phyloP scores from a whole-genome alignment of 1,140 invertebrate genomes.

The Caligus rogercresseyi region DNA sequence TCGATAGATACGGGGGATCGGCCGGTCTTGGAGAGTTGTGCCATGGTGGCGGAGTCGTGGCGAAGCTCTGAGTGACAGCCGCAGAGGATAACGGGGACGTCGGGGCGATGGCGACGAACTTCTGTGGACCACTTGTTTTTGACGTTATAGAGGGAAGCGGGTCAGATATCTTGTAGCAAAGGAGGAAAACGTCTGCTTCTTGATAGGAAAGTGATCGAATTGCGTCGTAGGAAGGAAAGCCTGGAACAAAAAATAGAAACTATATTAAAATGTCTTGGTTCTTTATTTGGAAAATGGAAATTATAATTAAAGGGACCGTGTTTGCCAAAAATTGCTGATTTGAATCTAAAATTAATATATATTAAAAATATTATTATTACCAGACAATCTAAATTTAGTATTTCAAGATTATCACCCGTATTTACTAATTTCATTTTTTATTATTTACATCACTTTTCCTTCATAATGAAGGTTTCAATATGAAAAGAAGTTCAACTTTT shows the following conservation, averaged over 20 bases:
- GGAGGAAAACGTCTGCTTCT: conserved; percentile 19
- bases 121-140: conserved; percentile 17
- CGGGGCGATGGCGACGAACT: conserved; percentile 13
- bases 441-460: no score
- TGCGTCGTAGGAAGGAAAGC: conserved; percentile 9
- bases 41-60: background rate
- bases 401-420: no score
- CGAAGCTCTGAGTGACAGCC: conserved; percentile 16
- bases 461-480: no score
- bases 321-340: no score
- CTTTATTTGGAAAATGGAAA: no score
- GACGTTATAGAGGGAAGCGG: conserved; percentile 7
- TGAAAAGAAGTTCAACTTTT: no score
- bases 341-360: no score
- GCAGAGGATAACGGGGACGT: conserved; percentile 10
- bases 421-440: no score
- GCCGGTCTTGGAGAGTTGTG: conserved; percentile 1
- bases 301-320: no score
- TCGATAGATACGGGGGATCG: conserved; percentile 9
- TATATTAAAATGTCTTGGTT: no score
- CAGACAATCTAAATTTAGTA: no score
- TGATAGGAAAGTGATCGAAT: conserved; percentile 10
- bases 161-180: conserved; percentile 19
- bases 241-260: conserved; percentile 10
- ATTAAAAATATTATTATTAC: no score